A percentile compares a stretch with the other conserved stretches of the same genome.
Evolutionary conservation across 2,888 invertebrate species (phyloP).

Genomic region (Carcina quercana): DNA sequence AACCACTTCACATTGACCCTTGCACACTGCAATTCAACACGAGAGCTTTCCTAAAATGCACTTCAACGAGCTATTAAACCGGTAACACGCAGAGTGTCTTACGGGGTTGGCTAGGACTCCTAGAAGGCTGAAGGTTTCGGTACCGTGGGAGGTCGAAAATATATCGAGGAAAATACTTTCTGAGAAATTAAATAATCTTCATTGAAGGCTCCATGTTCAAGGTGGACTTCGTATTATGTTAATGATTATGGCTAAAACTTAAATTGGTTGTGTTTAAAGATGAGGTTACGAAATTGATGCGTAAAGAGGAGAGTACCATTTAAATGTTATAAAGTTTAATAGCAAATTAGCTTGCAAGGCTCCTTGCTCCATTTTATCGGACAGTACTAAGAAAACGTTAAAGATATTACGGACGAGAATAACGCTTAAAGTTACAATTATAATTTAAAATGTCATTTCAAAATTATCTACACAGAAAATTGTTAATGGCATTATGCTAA

Average conservation of each 20-base stretch:
- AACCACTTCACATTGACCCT: conserved; percentile 27
- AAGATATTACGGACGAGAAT: too few species aligned
- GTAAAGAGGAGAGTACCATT: too few species aligned
- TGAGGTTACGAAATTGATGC: conserved; percentile 1
- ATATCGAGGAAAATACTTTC: conserved; percentile 23
- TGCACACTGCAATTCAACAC: conserved; percentile 10
- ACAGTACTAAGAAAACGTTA: too few species aligned
- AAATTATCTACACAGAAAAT: too few species aligned
- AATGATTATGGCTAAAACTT: conserved; percentile 7
- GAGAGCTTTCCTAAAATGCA: conserved; percentile 13
- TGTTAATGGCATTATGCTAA: too few species aligned
- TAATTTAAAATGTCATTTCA: too few species aligned
- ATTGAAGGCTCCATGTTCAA: conserved; percentile 26
- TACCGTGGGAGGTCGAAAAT: conserved; percentile 29
- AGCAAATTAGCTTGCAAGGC: too few species aligned
- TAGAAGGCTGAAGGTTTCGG: conserved; percentile 23
- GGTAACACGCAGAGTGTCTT: neutral
- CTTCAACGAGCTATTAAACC: neutral
- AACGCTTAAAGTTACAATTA: too few species aligned
- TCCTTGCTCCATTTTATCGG: too few species aligned
- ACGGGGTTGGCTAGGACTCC: neutral
- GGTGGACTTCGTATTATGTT: conserved; percentile 19
- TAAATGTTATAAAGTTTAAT: too few species aligned
- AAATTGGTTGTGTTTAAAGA: conserved; percentile 3
- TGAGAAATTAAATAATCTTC: conserved; percentile 11